Evolutionary conservation across 2,113 vertebrate genomes (phyloP), one percentile per base, ranked within the genome.

Genomic region (Delphinapterus leucas): DNA sequence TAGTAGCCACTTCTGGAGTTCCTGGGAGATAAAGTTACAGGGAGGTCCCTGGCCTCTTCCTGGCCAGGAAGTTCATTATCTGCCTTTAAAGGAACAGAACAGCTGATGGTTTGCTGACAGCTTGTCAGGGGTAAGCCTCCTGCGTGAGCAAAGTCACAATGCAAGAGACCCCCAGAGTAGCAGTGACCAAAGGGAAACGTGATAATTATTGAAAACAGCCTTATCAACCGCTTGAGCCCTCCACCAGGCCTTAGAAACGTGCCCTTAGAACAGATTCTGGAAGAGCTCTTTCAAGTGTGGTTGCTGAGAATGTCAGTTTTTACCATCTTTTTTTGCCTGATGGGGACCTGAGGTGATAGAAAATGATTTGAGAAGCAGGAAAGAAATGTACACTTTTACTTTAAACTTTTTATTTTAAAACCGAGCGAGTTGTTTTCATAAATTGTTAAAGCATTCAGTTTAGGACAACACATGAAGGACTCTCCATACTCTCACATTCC

Each of bases 1-100:
- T 31, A 23, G 17, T 13, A 33, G 60, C 26, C 5, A 3, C 47
- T 53, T 60, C 63, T 12, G 1, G 60, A 49, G 73, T 41, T 82
- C 84, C 68, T 38, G 70, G 68, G 65, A 95, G 88, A 91, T 60
- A 94, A 87, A 79, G 93, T 47, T 73, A 68, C 68, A 80, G 17
- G 68, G 63, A 83, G 53, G 41, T 21, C 73, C 41, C 44, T 90
- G 33, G 67, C 58, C 88, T 95, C 53, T 25, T 2, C 1, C 5
- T 68, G 8, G 1, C 11, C 58, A 84, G 71, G 70, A 97, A 97
- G 33, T 2, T 0, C 8, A 92, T 97, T 77, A 63, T 93, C 90
- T 98, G 77, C 95, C 88, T 95, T 55, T 83, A 87, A 94, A 97
- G 60, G 58, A 88, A 3, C 77, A 79, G 76, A 94, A 53, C 20